A percentile compares a stretch with the other conserved stretches of the same genome.
These are phyloP conservation scores for Dynastes maya DNA, from an alignment of 2,888 invertebrate species.

Conservation along the genomic window DNA sequence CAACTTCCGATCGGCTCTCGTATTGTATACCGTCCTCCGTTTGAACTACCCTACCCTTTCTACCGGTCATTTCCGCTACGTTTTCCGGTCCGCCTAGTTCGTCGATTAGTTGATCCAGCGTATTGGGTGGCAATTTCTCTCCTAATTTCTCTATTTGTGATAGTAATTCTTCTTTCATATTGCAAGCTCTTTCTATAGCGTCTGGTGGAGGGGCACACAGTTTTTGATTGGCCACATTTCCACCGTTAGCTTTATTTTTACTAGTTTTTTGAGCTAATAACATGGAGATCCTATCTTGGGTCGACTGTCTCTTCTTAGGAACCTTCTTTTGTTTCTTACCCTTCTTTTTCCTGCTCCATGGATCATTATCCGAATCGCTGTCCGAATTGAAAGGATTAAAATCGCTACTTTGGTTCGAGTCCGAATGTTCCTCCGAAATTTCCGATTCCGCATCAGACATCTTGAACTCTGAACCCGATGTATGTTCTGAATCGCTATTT, in stretches of 20 bases:
- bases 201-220: constrained; percentile 81
- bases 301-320: constrained; percentile 69
- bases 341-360: constrained; percentile 67
- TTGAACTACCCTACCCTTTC: constrained; percentile 93
- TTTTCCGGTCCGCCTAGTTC: constrained; percentile 97
- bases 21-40: constrained; percentile 96
- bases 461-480: constrained; percentile 74
- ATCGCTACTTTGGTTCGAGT: constrained; percentile 82
- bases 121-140: constrained; percentile 93
- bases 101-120: constrained; percentile 98
- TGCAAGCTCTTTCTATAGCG: constrained; percentile 90
- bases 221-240: constrained; percentile 65
- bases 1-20: constrained; percentile 94
- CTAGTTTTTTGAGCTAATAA: constrained; percentile 74
- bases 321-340: constrained; percentile 65
- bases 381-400: constrained; percentile 95
- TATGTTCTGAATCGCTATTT: constrained; percentile 74
- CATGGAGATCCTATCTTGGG: constrained; percentile 86
- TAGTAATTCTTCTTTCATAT: constrained; percentile 94
- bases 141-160: constrained; percentile 90
- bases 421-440: constrained; percentile 72
- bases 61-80: constrained; percentile 99
- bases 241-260: constrained; percentile 65
- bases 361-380: constrained; percentile 85
- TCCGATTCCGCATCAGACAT: constrained; percentile 71